Conservation (phyloP, 37 sponge, comb jelly and placozoan species). For the Aplysina aerophoba region DNA sequence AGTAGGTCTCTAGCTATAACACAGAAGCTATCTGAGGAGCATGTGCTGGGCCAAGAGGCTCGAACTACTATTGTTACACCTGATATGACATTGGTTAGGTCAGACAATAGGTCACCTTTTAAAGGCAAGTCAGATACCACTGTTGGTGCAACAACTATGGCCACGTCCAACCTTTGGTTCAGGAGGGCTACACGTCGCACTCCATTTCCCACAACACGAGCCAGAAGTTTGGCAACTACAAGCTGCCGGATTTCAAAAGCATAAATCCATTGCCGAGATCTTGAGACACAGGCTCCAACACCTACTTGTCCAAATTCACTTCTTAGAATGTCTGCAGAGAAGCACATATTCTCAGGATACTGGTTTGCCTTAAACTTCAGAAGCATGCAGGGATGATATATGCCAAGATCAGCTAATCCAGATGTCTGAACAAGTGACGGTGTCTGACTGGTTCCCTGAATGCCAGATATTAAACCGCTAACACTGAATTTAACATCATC, state of each 20-base stretch:
- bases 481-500: background rate
- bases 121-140: background rate
- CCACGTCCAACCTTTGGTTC: conserved; percentile 8
- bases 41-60: background rate
- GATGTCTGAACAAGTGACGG: background rate
- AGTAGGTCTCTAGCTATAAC: conserved; percentile 12
- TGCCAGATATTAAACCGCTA: background rate
- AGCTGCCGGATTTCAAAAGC: conserved; percentile 22
- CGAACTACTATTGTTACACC: conserved; percentile 8
- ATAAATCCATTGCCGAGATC: background rate
- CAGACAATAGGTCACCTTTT: background rate
- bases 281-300: background rate
- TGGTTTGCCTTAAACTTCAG: background rate
- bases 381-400: background rate
- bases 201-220: background rate
- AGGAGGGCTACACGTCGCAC: background rate
- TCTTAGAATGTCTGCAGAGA: conserved; percentile 16
- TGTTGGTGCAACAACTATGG: conserved; percentile 18
- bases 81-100: background rate
- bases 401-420: background rate
- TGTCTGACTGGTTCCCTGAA: background rate
- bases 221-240: background rate
- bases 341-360: conserved; percentile 2
- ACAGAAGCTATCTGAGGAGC: conserved; percentile 32
- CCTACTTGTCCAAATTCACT: background rate